Evolutionary conservation across 2,113 vertebrate species (phyloP), one percentile per base, ranked within the genome.

Genomic region (Ciconia stormi): DNA sequence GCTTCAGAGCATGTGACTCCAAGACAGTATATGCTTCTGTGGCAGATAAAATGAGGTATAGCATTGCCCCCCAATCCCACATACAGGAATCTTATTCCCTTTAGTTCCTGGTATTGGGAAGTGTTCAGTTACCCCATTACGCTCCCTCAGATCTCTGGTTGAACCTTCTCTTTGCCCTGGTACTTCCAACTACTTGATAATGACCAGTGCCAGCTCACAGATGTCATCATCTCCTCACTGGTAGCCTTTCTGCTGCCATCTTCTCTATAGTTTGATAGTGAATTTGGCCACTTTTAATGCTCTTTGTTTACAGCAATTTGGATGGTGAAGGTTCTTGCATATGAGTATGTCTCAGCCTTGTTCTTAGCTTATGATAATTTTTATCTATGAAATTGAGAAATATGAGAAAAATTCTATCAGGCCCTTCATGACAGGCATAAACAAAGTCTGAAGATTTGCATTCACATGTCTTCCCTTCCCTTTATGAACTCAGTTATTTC

Each of bases 221-320:
- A 18, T 72, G 27, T 20, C 36, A 8, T 34, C 61, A 0, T 8
- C 32, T 67, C 17, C 44, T 65, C 23, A 5, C 42, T 47, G n/a
- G 3, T 79, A n/a, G 16, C 27, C 19, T 47, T 72, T 53, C 79
- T 50, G 36, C 71, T 96, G 42, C 44, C 16, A 11, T 36, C 23
- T 44, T 36, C 55, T 47, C 46, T 38, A 0, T 8, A 14, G 4
- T 32, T 78, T 42, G 10, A 13, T 5, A 67, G 27, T 0, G 0
- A 47, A 26, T n/a, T 26, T 16, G 32, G 10, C 46, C 22, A 58
- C 5, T 63, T 78, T 15, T n/a, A 0, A 5, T 42, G 6, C 27
- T 72, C 13, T 20, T 73, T 88, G 7, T 66, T 88, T 53, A 25
- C 55, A 93, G 53, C 32, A 53, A 4, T 84, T 58, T 78, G 55